Evolutionary conservation across 2,797 vertebrate species (phyloP), one percentile per base, ranked within the genome.

Genomic region (Neopelma chrysocephalum): DNA sequence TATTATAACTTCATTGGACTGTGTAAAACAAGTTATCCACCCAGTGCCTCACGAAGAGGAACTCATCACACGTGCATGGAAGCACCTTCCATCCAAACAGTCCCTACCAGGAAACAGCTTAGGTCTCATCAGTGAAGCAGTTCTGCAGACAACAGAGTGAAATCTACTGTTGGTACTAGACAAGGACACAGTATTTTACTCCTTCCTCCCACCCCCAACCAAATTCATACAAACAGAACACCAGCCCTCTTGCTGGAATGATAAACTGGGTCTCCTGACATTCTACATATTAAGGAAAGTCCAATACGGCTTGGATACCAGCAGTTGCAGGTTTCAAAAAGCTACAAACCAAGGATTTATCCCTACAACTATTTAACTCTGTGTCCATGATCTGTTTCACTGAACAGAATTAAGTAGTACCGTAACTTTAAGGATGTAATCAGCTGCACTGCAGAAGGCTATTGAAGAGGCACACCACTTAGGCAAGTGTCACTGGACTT

Each of bases 61-160:
- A 43, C 18, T 48, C 4, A 1, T 6, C 51, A 45, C 7, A 43
- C 31, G 45, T 0, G 0, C 40, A 60, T 4, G 22, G 29, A 81
- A 65, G 34, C 7, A 1, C 29, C 42, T 69, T 89, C 57, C 36
- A 72, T 23, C 34, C 65, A 50, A 92, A 70, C 13, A 45, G 22
- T 12, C 36, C 40, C 65, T 40, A 58, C 15, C 11, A 36, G 12
- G 60, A 81, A 57, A 60, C 4, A 13, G 62, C 42, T 54, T 26
- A 9, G 38, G 34, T 50, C 6, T 0, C n/a, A 56, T 13, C 29
- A 51, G 11, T 4, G 43, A 84, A 88, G 31, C 0, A 3, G 36
- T 42, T 77, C 45, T n/a, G 34, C 34, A 69, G 22, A 19, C 0
- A 0, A 17, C 11, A 8, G 38, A 58, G 36, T 17, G 6, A 34